Evolutionary conservation across 2,797 vertebrate species (phyloP), one percentile per base, ranked within the genome.

Genomic region (Champsocephalus gunnari): DNA sequence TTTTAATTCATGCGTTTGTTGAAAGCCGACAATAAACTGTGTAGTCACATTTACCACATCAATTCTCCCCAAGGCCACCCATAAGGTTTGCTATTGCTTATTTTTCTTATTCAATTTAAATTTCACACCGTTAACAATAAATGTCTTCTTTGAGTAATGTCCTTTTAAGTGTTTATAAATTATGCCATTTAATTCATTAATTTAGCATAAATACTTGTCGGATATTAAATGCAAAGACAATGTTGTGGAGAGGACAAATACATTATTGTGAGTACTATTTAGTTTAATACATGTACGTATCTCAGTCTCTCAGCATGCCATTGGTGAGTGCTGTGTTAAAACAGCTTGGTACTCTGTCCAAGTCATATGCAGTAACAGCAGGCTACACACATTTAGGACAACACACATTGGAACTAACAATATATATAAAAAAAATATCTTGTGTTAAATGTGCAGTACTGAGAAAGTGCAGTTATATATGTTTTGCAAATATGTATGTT

Each of bases 121-220:
- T 92, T 84, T 88, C 73, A 85, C 83, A 87, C 71, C 73, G 72
- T 85, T 91, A 78, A 83, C 86, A 90, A 91, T 87, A 55, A 88
- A 89, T 75, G 85, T 72, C 83, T 51, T 70, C 55, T 61, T 45
- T 77, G 84, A 91, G 59, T 90, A 87, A 92, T 93, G 80, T 58
- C 75, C 80, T 82, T 88, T 82, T 79, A 89, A 94, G 80, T 75
- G 78, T 82, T 90, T 81, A 58, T 90, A 80, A 85, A 92, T 93
- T 77, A 85, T 81, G 85, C 48, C 84, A 83, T 63, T 73, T 75
- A 85, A 88, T 88, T 44, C 71, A 90, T 86, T 83, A 48, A 86
- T 85, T 87, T 79, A 75, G 73, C 66, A 79, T 87, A 84, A 88
- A 92, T 75, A 79, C 62, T 53, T 61, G 71, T 73, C 77, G 81